Conservation (phyloP, 1,140 invertebrate species). For the Drosophila tsacasi region DNA sequence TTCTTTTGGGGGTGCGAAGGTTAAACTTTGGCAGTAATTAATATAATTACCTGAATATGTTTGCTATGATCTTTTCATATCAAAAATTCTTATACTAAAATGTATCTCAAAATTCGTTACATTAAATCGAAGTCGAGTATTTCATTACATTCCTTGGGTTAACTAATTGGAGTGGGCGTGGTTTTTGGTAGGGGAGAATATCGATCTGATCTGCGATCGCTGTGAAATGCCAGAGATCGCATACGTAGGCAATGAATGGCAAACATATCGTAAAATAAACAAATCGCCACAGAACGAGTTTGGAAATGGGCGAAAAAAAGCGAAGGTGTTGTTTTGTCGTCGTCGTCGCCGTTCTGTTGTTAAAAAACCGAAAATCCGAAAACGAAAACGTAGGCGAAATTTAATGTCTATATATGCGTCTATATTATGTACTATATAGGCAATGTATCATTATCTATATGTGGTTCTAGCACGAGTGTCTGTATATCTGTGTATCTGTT, state of each 20-base stretch:
- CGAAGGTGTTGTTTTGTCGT: slow-evolving; percentile 79
- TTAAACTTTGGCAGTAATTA: background rate
- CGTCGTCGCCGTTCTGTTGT: slow-evolving; percentile 57
- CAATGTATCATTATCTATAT: slow-evolving; percentile 42
- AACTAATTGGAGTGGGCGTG: slow-evolving; percentile 61
- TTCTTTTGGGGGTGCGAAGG: background rate
- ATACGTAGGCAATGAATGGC: slow-evolving; percentile 54
- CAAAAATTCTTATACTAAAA: background rate
- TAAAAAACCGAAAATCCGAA: slow-evolving; percentile 41
- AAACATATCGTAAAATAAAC: slow-evolving; percentile 77
- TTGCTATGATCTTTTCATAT: background rate
- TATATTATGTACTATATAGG: slow-evolving; percentile 24
- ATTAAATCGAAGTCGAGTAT: background rate
- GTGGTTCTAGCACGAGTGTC: slow-evolving; percentile 49
- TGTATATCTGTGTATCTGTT: slow-evolving; percentile 22
- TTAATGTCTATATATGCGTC: slow-evolving; percentile 40
- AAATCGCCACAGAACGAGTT: slow-evolving; percentile 71
- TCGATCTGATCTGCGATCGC: slow-evolving; percentile 43
- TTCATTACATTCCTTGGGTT: slow-evolving; percentile 20
- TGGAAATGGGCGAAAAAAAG: slow-evolving; percentile 68
- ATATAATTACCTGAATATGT: background rate
- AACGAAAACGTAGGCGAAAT: slow-evolving; percentile 78
- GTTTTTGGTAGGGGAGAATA: slow-evolving; percentile 11
- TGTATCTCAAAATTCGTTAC: background rate
- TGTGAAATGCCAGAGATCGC: slow-evolving; percentile 60